Evolutionary conservation across 1,140 invertebrate species (phyloP), one percentile per base, ranked within the genome.

Genomic region (Drosophila kepulauana): DNA sequence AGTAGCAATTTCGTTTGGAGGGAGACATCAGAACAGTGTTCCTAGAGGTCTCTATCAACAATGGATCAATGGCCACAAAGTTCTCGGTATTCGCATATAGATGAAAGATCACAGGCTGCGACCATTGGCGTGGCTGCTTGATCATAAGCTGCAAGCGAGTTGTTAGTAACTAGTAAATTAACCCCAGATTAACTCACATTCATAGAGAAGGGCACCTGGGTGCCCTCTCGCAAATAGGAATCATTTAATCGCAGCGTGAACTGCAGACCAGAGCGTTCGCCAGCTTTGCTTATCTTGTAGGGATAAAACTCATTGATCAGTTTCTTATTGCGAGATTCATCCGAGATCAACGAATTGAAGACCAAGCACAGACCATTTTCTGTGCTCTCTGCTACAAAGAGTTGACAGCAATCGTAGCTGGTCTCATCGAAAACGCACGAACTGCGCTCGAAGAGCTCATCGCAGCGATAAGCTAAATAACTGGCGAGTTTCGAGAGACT

Each of bases 331-430:
- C 67, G 75, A 2, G 89, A 91, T 2, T 81, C 56, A 4, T 81
- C 77, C 13, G 89, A 86, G 1, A 91, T 82, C 4, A 91, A 8
- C 3, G 89, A 91, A 25, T 91, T 91, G 20, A 91, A 91, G 3
- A 91, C 89, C 65, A 86, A 46, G 35, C 89, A 91, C 13, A 66
- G 45, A 2, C 89, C 89, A 25, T 63, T 70, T n/a, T 91, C 81
- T 1, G 82, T 91, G 35, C 54, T 54, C 61, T 91, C 89, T 1
- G 64, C 43, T 8, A 91, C 73, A 41, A 91, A 91, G 0, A 89
- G 57, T 38, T 84, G 72, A 35, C 89, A 91, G 72, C 89, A 91
- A 15, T 89, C 85, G 6, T 82, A 75, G 0, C 28, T 5, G 0
- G 79, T 86, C 25, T 86, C 82, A 20, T 89, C 89, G 5, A 86